Evolutionary conservation across 1,140 invertebrate species (phyloP), one percentile per base, ranked within the genome.

Genomic region (Asbolus verrucosus): DNA sequence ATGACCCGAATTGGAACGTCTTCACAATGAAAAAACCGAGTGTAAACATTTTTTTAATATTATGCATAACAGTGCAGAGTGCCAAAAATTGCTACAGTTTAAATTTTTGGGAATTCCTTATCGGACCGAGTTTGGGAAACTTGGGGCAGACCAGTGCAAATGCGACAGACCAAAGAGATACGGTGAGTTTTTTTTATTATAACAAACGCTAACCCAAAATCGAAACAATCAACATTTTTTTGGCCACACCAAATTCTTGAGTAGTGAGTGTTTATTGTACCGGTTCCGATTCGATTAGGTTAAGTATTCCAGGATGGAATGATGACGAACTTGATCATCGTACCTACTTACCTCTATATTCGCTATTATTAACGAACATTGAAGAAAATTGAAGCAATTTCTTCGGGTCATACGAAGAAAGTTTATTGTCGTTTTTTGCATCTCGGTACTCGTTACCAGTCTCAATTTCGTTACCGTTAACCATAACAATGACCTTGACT

Each of bases 401-500:
- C 4, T 11, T 6, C 33, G 33, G 2, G 33, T n/a, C n/a, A n/a
- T n/a, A n/a, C 11, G 13, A 43, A 43, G 46, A 54, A 54, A 54
- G 46, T 54, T 54, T 54, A 54, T 54, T 54, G 46, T 54, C 21
- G 14, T 54, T 8, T 3, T n/a, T n/a, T n/a, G n/a, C n/a, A n/a
- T n/a, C 46, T 24, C n/a, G 21, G 27, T 54, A 21, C 18, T 54
- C 6, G 14, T 19, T 13, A 14, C 46, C 3, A 18, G 14, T 27
- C 46, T 54, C 46, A 54, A 54, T 54, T 54, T 54, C 46, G 46
- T 54, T 54, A 54, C 46, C 46, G 46, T 54, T 54, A 54, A 54
- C 46, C 46, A 14, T 54, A 43, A 43, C 39, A 43, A 16, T 43
- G 46, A 54, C 46, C 46, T 54, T 54, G 46, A 16, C 19, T 54